Evolutionary conservation across 2,888 invertebrate genomes (phyloP), one percentile per base, ranked within the genome.

Genomic region (Palloptera scutellata): DNA sequence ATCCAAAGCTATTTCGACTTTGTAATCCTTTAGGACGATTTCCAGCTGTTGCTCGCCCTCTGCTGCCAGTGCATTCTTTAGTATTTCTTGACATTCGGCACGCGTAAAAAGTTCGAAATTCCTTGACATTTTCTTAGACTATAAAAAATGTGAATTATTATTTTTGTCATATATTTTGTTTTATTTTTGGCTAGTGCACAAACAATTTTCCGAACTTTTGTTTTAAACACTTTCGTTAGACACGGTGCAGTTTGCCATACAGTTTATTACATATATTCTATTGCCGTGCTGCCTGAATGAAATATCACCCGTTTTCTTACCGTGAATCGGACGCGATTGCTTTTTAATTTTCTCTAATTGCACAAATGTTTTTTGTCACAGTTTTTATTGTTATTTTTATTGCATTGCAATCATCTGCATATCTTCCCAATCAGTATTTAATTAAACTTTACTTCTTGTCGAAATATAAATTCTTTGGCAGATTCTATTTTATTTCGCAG

Each of bases 71-170:
- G 70, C 51, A 12, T 70, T 65, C 12, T 9, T 42, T 19, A 81
- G 69, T 40, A 81, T 82, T 62, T 65, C 51, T 20, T 67, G 57
- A 61, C 79, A 81, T 30, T 66, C 45, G 1, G 48, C 17, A 15
- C 60, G 57, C 57, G 67, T 72, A 19, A 55, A 59, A 17, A 15
- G 52, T n/a, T 11, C 58, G 30, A 13, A 30, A 40, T 20, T 30
- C 15, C 12, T 17, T 11, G 45, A 43, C 15, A 13, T 43, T 55
- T 54, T n/a, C n/a, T n/a, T n/a, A n/a, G n/a, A n/a, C n/a, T n/a
- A n/a, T n/a, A n/a, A n/a, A n/a, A n/a, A n/a, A n/a, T 61, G 62
- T 61, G 30, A 48, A 58, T 63, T 53, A 57, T 48, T 9, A 15
- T 41, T 30, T 15, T 53, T n/a, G n/a, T n/a, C n/a, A n/a, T n/a